Base-by-base conservation (phyloP, 1,140 invertebrate genomes). In the Caenorhabditis elegans region DNA sequence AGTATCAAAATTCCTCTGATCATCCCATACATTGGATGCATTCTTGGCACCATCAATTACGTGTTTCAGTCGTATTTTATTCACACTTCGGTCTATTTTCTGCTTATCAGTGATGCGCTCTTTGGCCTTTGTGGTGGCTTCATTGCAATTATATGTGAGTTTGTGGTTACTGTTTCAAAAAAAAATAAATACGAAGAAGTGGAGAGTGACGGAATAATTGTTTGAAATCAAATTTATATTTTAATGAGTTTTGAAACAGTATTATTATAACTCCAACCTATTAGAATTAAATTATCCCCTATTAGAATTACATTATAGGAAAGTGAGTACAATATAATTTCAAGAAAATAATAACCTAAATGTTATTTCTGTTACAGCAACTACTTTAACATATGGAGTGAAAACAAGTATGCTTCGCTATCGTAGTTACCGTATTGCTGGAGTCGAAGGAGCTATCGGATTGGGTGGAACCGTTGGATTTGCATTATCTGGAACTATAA, bases 71-170 rank as follows among this genome's bases (percentile, higher is more conserved):
- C 83, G 26, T 46, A 76, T 34, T 84, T 79, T 34, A 80, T 88
- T 53, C 15, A 77, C n/a, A 82, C 43, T 55, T 86, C 85, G 76
- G 76, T 79, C 3, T 87, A 87, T 78, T 87, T 53, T 39, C 76
- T 87, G 31, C 31, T 87, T 39, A 70, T 87, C 43, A 86, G 87
- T 49, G 86, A 87, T 75, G 49, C 87, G 15, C 19, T 87, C 22
- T 87, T 87, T 53, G 87, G 86, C 15, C 51, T 88, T 43, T 84
- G 82, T 51, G 86, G 86, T 26, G 86, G 86, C 34, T 87, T 88
- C 51, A 86, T 82, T 28, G 83, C 86, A 31, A 82, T 87, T 49
- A 87, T 87, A 22, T 84, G 86, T 85, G 17, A 79, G 65, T 76
- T 55, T 81, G 51, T 46, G 19, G 39, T 31, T 49, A 36, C 24